Base-by-base conservation (phyloP, 2,113 vertebrate genomes). In the Agelaius tricolor region DNA sequence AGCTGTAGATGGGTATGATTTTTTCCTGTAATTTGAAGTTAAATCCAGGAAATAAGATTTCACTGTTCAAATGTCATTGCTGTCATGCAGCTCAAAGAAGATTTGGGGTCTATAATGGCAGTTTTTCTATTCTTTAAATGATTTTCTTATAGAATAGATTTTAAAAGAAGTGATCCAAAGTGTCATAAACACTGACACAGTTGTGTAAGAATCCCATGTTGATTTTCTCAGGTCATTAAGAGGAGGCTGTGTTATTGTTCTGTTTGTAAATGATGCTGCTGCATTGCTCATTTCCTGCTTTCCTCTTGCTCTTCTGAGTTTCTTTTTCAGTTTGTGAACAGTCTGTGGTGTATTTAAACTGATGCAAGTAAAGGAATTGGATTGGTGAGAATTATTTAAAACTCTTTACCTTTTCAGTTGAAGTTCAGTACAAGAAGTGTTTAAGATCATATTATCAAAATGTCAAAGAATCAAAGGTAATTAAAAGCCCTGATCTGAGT, bases 381-480 rank as follows among this genome's bases (percentile, higher is more conserved):
- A 96, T 94, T 84, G 87, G 66, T 94, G 92, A 89, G 89, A 95
- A 31, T 76, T 27, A 62, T 23, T 76, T 31, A 41, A 62, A 83
- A 62, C 41, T 47, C n/a, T 51, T 77, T 57, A 18, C 75, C 11
- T 87, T 93, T 97, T 79, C 83, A 52, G 39, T 35, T 87, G 93
- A 94, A 94, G 57, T 89, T 90, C 69, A 88, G 89, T 93, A 88
- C 86, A 80, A 96, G 63, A 95, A 97, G 69, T 76, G 84, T 93
- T 96, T 91, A 93, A 90, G 76, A 95, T 95, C 58, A 23, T 47
- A 49, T 81, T 47, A 54, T 71, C 41, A 49, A 49, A 61, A 69
- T 75, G 20, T 26, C 47, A 43, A 71, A 74, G 41, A 84, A 51
- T 28, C 41, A 84, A 66, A 94, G 55, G 21, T 47, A 58, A 81